Base-by-base conservation (phyloP, 2,797 vertebrate genomes). In the Chiroxiphia lanceolata region DNA sequence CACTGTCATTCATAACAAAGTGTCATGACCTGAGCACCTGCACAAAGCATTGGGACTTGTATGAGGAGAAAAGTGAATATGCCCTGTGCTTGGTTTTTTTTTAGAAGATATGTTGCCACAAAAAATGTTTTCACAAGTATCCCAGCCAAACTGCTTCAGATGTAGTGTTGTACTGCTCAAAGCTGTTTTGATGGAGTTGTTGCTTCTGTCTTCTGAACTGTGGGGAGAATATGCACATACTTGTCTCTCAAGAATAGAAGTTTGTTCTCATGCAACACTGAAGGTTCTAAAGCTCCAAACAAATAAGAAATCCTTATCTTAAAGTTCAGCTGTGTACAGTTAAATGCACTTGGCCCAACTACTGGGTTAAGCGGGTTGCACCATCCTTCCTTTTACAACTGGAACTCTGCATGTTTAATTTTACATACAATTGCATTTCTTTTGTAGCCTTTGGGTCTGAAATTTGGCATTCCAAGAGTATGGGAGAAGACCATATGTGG, bases 161-260 rank as follows among this genome's bases (percentile, higher is more conserved):
- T 76, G 36, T 53, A 69, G 69, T 23, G 21, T 29, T 86, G 67
- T 79, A 42, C 51, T 67, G 74, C 83, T 89, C 48, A 82, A 38
- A 95, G 54, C 77, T 82, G 59, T 51, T 86, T 79, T 38, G 74
- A 50, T 42, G n/a, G 38, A 87, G 45, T 69, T 80, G 21, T 56
- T 82, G 75, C 50, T 72, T 94, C 85, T 86, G 76, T 72, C 27
- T 78, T 81, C 67, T 72, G 78, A 87, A 76, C 80, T 86, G 63
- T 74, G 88, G 56, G 67, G 74, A 83, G 63, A 89, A 83, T 74
- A 50, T n/a, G 56, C 51, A 65, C n/a, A 9, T 67, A 13, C 44
- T 87, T 90, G 83, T 71, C 29, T 89, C 51, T 88, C 19, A n/a
- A 95, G 92, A 95, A 80, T 27, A 89, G 54, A 87, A 50, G 13